Conservation (phyloP, 2,113 vertebrate genomes). For the Gorsachius goisagi region DNA sequence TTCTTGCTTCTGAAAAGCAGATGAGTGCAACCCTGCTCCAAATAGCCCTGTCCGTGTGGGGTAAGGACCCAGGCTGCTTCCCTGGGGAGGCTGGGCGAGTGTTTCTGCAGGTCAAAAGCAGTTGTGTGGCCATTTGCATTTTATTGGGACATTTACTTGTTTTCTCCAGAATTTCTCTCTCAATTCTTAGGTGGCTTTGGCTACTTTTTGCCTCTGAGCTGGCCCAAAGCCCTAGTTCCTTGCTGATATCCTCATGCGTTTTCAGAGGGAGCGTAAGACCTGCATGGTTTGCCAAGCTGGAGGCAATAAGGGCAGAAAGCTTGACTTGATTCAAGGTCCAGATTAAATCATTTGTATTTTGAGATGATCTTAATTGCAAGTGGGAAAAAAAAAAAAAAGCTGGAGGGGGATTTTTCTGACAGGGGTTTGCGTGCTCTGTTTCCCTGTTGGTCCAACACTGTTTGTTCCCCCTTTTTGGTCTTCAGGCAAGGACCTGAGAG, state of each 20-base stretch:
- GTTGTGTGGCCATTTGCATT: rapidly evolving
- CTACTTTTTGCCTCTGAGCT: neutral
- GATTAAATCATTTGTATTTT: neutral
- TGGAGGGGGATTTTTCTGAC: rapidly evolving
- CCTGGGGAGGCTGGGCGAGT: neutral
- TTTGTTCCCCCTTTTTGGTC: neutral
- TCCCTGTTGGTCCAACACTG: neutral
- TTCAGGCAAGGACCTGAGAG: neutral
- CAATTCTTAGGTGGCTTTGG: neutral
- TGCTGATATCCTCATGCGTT: neutral
- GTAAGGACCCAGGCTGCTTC: neutral
- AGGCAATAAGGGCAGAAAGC: neutral
- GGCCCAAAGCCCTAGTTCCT: neutral
- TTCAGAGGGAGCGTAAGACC: neutral
- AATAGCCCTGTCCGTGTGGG: rapidly evolving
- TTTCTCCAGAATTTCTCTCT: neutral
- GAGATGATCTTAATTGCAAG: neutral
- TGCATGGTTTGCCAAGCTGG: no score
- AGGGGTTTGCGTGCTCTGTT: neutral
- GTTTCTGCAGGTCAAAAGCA: neutral
- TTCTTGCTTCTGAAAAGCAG: neutral
- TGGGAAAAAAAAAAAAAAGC: neutral
- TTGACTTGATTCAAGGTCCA: no score
- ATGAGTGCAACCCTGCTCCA: neutral
- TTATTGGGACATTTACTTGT: neutral